Percentiles rank a stretch among this genome's conserved stretches.
Conservation (phyloP, 1,140 invertebrate genomes). For the Leptinotarsa lineolata region DNA sequence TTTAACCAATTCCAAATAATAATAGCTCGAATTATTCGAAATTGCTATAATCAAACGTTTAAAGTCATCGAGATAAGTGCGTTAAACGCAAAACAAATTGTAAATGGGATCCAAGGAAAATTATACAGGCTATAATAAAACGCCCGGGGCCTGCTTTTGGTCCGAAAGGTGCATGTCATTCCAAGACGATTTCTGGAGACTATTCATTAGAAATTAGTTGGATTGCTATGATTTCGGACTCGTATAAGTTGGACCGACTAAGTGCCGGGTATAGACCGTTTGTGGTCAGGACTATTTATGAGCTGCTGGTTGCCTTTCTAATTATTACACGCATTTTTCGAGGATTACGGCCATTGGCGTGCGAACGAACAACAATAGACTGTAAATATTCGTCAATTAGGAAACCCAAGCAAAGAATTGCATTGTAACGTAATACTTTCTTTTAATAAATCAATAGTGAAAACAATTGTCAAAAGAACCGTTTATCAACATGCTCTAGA, state of each 20-base stretch:
- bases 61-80: constrained; percentile 42
- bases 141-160: constrained; percentile 20
- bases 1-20: constrained; percentile 49
- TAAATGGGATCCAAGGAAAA: constrained; percentile 46
- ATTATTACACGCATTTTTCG: neutral
- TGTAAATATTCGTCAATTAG: neutral
- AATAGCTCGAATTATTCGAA: constrained; percentile 48
- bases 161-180: constrained; percentile 50
- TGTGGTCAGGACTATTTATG: neutral
- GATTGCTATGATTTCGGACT: constrained; percentile 49
- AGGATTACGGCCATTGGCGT: constrained; percentile 7
- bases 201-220: constrained; percentile 51
- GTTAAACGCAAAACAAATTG: constrained; percentile 48
- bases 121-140: constrained; percentile 39
- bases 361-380: neutral
- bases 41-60: constrained; percentile 51
- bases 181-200: constrained; percentile 45
- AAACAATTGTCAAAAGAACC: too few species aligned
- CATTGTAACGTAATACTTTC: too few species aligned
- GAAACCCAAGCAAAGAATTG: too few species aligned
- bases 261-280: constrained; percentile 19
- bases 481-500: too few species aligned
- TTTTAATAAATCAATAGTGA: too few species aligned
- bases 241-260: constrained; percentile 27
- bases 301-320: neutral